phyloP scores from a whole-genome alignment of 2,113 vertebrate species.

The Colaptes auratus region DNA sequence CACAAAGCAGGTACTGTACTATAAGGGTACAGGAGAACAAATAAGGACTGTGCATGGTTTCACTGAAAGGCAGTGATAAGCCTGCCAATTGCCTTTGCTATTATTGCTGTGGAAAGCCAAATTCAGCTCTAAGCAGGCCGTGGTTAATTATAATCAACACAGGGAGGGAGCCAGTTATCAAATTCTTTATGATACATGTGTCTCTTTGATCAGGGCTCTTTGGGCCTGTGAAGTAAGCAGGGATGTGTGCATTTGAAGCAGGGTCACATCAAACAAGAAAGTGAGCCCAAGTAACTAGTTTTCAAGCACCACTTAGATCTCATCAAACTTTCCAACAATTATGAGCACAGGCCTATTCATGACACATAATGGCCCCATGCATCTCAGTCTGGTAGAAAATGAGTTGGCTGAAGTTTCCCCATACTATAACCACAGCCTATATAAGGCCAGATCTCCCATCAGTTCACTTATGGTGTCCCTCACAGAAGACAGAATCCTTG shows the following conservation, averaged over 20 bases:
- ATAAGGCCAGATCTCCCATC: background rate
- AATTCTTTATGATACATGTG: background rate
- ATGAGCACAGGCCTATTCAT: background rate
- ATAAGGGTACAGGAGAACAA: background rate
- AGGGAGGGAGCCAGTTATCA: background rate
- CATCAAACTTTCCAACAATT: background rate
- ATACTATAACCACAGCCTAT: background rate
- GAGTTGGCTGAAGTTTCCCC: background rate
- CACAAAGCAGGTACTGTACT: background rate
- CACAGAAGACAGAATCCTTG: background rate
- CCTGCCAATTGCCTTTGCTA: background rate
- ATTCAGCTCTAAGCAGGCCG: background rate
- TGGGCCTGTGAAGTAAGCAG: background rate
- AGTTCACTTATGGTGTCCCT: background rate
- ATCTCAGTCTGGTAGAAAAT: background rate
- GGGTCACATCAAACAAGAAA: background rate
- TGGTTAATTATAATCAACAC: background rate
- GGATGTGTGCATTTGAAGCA: background rate
- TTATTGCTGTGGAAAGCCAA: background rate
- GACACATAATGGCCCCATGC: background rate
- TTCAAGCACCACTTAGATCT: background rate
- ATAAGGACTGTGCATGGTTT: background rate
- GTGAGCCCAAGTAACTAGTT: background rate
- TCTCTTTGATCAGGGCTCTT: background rate
- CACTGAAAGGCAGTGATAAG: background rate